Conservation (phyloP, 2,888 invertebrate species). For the Chelonus formosanus region DNA sequence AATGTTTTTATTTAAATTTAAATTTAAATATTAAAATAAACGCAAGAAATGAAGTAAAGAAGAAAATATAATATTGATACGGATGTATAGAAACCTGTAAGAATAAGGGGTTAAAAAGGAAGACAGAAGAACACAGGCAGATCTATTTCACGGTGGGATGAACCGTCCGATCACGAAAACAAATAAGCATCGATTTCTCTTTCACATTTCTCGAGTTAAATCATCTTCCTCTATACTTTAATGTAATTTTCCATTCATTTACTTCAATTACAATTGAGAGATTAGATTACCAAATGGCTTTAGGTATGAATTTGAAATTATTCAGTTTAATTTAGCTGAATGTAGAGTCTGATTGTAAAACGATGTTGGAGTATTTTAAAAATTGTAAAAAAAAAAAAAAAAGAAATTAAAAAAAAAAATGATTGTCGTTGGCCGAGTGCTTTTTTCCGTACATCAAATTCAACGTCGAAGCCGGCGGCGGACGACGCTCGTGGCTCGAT, state of each 20-base stretch:
- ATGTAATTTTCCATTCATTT: too few species aligned
- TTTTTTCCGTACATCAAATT: slow-evolving; percentile 46
- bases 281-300: slow-evolving; percentile 19
- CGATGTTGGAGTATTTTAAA: slow-evolving; percentile 32
- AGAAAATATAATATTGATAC: neutral
- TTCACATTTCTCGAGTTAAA: slow-evolving; percentile 32
- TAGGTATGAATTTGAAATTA: slow-evolving; percentile 10
- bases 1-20: too few species aligned
- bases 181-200: slow-evolving; percentile 56
- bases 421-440: slow-evolving; percentile 42
- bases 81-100: neutral
- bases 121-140: slow-evolving; percentile 27
- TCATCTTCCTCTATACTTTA: too few species aligned
- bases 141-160: slow-evolving; percentile 57
- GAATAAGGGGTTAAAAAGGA: slow-evolving; percentile 16
- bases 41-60: neutral
- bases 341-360: slow-evolving; percentile 29
- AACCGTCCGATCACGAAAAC: slow-evolving; percentile 53
- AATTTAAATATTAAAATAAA: too few species aligned
- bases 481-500: slow-evolving; percentile 51
- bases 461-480: slow-evolving; percentile 40
- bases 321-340: slow-evolving; percentile 11
- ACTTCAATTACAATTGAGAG: neutral
- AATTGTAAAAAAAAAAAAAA: slow-evolving; percentile 22
- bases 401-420: slow-evolving; percentile 23